Percentiles rank a stretch among this genome's conserved stretches.
phyloP scores from a whole-genome alignment of 2,888 invertebrate species.

The Eilema sororculum region DNA sequence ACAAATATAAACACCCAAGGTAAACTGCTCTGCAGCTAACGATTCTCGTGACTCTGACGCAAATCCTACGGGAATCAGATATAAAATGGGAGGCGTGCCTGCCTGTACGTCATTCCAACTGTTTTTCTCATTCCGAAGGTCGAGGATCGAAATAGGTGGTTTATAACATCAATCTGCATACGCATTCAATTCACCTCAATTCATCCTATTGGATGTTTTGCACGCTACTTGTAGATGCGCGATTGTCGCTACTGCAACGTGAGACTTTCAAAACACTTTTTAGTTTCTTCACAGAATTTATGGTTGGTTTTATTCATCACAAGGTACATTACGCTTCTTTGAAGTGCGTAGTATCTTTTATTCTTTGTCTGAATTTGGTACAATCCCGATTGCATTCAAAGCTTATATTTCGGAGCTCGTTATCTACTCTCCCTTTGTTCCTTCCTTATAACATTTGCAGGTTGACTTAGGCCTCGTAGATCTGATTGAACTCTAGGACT shows the following conservation, averaged over 20 bases:
- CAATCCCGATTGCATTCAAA: no score
- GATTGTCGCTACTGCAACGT: not conserved
- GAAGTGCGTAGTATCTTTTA: not conserved
- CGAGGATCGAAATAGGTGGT: constrained; percentile 22
- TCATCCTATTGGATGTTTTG: not conserved
- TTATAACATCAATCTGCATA: constrained; percentile 1
- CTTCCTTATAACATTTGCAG: not conserved
- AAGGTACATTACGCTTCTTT: constrained; percentile 8
- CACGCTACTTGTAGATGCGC: not conserved
- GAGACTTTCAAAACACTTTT: constrained; percentile 6
- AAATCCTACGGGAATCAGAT: constrained; percentile 44
- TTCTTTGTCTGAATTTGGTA: not conserved
- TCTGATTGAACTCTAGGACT: no score
- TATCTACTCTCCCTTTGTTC: no score
- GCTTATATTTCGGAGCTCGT: no score
- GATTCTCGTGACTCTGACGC: constrained; percentile 55
- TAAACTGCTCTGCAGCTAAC: constrained; percentile 31
- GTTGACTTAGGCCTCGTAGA: not conserved
- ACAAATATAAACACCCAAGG: constrained; percentile 32
- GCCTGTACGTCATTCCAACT: constrained; percentile 48
- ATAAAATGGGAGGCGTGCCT: constrained; percentile 55
- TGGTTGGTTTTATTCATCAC: constrained; percentile 22
- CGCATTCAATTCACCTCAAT: constrained; percentile 4
- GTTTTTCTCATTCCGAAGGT: constrained; percentile 21
- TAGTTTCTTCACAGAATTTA: not conserved